Evolutionary conservation across 2,888 invertebrate species (phyloP).

Genomic region (Chaetogeoica ovagalla): DNA sequence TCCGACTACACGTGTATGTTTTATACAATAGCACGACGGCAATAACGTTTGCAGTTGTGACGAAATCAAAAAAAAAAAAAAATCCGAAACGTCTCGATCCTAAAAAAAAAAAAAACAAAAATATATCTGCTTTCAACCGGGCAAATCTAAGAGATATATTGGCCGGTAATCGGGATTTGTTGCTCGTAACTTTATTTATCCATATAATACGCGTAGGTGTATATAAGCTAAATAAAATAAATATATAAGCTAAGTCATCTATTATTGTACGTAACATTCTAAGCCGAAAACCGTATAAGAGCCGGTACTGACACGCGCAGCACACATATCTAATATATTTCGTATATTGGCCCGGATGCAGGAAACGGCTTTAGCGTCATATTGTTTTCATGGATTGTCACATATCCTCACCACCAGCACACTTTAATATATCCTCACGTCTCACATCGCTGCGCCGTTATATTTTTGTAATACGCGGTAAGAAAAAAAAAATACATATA

Average conservation of each 20-base stretch:
- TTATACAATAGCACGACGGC: no score
- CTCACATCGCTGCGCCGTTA: not conserved
- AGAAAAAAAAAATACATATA: no score
- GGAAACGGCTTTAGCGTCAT: slow-evolving; percentile 47
- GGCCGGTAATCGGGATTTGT: no score
- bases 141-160: no score
- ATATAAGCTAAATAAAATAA: slow-evolving; percentile 34
- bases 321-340: slow-evolving; percentile 1
- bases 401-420: not conserved
- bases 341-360: slow-evolving; percentile 32
- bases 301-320: not conserved
- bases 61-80: no score
- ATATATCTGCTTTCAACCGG: no score
- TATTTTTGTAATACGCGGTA: no score
- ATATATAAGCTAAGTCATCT: no score
- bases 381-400: slow-evolving; percentile 46
- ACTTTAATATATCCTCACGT: not conserved
- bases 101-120: no score
- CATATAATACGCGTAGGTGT: not conserved
- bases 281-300: not conserved
- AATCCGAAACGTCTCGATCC: no score
- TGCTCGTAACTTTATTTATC: not conserved
- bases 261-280: not conserved
- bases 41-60: no score
- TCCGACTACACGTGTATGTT: no score